Base-by-base conservation (phyloP, 2,888 invertebrate genomes). In the Catonia carolina region DNA sequence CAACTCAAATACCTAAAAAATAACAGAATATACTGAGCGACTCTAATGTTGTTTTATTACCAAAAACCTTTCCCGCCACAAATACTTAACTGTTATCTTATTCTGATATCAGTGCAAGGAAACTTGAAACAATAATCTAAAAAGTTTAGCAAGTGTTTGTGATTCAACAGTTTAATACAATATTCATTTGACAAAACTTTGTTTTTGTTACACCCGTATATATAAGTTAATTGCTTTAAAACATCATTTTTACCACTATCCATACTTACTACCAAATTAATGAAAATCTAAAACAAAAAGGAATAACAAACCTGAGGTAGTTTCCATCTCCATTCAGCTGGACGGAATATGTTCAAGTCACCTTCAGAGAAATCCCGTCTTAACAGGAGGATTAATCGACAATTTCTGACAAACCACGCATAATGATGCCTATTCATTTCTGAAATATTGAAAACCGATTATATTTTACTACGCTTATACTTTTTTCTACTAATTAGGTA, bases 391-490 rank as follows among this genome's bases (percentile, higher is more conserved):
- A 99, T 96, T 66, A 99, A 79, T 5, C 97, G 88, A 72, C 98
- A 98, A 77, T 98, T 98, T 65, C 98, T 85, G 2, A 99, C 87
- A 77, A 97, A 98, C 65, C 97, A 76, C 1, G 97, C 93, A 77
- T 96, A 97, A 76, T 99, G 99, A 75, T 99, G 98, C 2, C 99
- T 86, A 77, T 97, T 98, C 95, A 97, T 96, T 76, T 93, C 94
- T 94, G 77, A 8, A 27, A 27, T n/a, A n/a, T n/a, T n/a, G n/a
- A n/a, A n/a, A n/a, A n/a, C 22, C 14, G 27, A 5, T 48, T 3
- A 5, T 23, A n/a, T n/a, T n/a, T n/a, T n/a, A n/a, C n/a, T n/a
- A n/a, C n/a, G n/a, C n/a, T n/a, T n/a, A n/a, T n/a, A n/a, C n/a
- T n/a, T n/a, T n/a, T n/a, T n/a, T n/a, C n/a, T n/a, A n/a, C n/a